phyloP scores from a whole-genome alignment of 1,140 invertebrate genomes.

The Gryllus bimaculatus region DNA sequence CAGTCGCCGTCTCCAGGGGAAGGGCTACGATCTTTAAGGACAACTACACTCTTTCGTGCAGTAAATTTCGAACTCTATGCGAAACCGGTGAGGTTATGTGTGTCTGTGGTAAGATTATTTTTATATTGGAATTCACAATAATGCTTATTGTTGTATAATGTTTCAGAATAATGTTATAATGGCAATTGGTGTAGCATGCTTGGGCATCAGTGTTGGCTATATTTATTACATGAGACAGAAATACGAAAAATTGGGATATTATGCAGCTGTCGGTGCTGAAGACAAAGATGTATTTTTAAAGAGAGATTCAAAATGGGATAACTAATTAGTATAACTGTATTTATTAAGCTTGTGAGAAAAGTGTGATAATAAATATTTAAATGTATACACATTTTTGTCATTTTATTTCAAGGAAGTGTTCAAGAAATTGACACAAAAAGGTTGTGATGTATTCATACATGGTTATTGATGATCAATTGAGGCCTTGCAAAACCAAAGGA shows the following conservation, averaged over 20 bases:
- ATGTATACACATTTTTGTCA: too few species aligned
- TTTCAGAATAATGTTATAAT: conserved; percentile 74
- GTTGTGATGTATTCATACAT: too few species aligned
- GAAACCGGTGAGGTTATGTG: conserved; percentile 55
- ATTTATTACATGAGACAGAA: conserved; percentile 69
- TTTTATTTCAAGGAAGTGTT: too few species aligned
- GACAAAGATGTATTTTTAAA: conserved; percentile 61
- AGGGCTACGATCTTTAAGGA: conserved; percentile 61
- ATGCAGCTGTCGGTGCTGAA: conserved; percentile 61
- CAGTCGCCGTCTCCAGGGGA: conserved; percentile 49
- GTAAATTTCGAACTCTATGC: conserved; percentile 77
- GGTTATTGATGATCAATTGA: too few species aligned
- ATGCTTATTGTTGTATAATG: conserved; percentile 24
- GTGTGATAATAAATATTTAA: too few species aligned
- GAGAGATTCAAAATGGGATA: conserved; percentile 68
- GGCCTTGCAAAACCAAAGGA: too few species aligned
- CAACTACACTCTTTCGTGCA: conserved; percentile 56
- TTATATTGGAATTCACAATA: not conserved
- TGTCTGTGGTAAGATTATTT: not conserved
- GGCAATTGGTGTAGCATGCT: conserved; percentile 57
- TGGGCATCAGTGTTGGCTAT: conserved; percentile 54
- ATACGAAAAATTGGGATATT: conserved; percentile 66
- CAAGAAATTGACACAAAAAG: too few species aligned
- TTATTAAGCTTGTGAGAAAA: too few species aligned
- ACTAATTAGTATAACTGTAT: not conserved